These are phyloP conservation scores for Catharus bicknelli DNA, from an alignment of 2,113 vertebrate genomes.

Conservation along the genomic window DNA sequence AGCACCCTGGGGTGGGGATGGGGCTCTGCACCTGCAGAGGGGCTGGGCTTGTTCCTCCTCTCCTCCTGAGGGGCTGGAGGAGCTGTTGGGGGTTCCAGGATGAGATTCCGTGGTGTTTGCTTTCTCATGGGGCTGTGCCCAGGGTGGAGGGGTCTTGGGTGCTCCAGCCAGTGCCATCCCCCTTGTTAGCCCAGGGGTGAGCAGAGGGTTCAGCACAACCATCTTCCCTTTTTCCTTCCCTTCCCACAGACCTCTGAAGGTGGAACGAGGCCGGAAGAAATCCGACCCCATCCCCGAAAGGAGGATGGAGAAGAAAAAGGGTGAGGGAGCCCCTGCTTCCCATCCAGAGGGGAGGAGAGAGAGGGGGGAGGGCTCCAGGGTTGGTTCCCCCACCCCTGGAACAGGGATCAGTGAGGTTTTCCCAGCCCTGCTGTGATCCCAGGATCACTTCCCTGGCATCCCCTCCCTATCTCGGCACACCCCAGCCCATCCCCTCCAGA, in stretches of 20 bases:
- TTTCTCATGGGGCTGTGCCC: neutral
- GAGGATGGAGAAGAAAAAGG: slow-evolving; percentile 91
- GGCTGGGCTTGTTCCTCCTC: neutral
- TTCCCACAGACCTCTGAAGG: slow-evolving; percentile 76
- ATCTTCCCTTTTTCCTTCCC: neutral
- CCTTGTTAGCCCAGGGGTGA: neutral
- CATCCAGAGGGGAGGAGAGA: neutral
- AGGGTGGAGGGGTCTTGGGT: neutral
- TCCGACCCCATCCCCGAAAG: slow-evolving; percentile 78
- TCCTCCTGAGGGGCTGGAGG: neutral
- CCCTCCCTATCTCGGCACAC: neutral
- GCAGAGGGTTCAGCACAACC: neutral
- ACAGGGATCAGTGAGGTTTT: neutral
- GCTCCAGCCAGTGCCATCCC: accelerated
- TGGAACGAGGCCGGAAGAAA: slow-evolving; percentile 85
- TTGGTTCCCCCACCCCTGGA: neutral
- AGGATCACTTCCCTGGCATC: neutral
- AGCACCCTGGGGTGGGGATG: neutral
- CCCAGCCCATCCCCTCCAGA: neutral
- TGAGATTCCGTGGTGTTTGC: neutral
- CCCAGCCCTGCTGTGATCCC: neutral
- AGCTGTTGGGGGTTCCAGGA: neutral
- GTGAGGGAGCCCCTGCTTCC: slow-evolving; percentile 55
- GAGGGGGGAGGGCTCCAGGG: neutral
- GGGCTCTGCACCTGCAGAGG: accelerated